Conservation (phyloP, 2,888 invertebrate genomes). For the Tetramorium bicarinatum region DNA sequence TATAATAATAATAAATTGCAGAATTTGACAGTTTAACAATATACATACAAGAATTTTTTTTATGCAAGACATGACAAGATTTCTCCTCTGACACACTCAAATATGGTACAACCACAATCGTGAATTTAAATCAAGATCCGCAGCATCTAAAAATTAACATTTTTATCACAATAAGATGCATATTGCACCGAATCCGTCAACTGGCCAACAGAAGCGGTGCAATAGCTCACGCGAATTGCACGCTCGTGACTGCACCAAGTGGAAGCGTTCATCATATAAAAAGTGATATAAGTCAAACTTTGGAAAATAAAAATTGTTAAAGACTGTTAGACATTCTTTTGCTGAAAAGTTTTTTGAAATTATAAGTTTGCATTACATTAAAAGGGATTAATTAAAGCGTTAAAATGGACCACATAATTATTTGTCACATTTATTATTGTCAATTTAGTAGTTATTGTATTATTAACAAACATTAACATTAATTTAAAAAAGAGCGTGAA, state of each 20-base stretch:
- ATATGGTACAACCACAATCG: conserved; percentile 64
- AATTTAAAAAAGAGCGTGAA: neutral
- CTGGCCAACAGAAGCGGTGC: conserved; percentile 79
- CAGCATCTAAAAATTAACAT: neutral
- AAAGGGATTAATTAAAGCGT: neutral
- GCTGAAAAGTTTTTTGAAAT: neutral
- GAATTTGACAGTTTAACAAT: neutral
- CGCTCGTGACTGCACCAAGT: conserved; percentile 68
- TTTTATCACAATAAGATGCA: conserved; percentile 51
- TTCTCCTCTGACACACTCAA: conserved; percentile 51
- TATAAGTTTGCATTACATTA: neutral
- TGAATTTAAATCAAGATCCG: conserved; percentile 11
- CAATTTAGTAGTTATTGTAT: neutral
- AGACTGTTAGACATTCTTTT: neutral
- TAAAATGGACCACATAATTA: neutral
- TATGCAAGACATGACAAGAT: conserved; percentile 37
- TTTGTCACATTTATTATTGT: neutral
- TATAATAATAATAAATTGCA: neutral
- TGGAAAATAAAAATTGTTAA: neutral
- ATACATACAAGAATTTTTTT: conserved; percentile 22
- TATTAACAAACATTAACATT: neutral
- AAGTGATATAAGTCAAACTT: conserved; percentile 37
- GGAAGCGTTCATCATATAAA: conserved; percentile 11
- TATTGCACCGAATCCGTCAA: conserved; percentile 78
- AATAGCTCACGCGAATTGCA: conserved; percentile 65